A percentile compares a stretch with the other conserved stretches of the same genome.
Evolutionary conservation across 35 echinoderm and acorn worm species (phyloP).

Genomic region (Diadema setosum): DNA sequence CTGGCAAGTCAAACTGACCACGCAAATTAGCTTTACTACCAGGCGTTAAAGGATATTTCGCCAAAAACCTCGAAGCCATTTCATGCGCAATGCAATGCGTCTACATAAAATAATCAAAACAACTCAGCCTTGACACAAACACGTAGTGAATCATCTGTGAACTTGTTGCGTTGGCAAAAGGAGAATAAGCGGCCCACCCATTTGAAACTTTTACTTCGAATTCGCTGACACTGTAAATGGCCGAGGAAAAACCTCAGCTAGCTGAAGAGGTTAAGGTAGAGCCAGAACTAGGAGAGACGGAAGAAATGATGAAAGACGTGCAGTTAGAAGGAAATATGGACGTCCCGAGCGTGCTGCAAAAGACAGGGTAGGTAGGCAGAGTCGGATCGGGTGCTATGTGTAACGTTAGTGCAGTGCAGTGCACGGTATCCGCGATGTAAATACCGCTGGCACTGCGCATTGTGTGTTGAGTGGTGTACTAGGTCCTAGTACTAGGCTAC

Average conservation of each 20-base stretch:
- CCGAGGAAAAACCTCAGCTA: background rate
- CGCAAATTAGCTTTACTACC: too few species aligned
- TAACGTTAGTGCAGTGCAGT: background rate
- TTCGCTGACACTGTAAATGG: background rate
- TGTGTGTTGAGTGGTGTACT: too few species aligned
- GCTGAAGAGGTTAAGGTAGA: background rate
- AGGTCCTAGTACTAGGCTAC: background rate
- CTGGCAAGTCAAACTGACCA: too few species aligned
- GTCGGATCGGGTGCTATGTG: background rate
- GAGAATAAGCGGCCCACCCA: background rate
- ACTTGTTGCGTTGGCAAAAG: slow-evolving; percentile 8
- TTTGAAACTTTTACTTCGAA: background rate
- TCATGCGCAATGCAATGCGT: too few species aligned
- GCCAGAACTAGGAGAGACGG: background rate
- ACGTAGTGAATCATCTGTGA: too few species aligned
- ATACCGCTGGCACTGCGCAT: too few species aligned
- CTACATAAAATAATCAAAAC: too few species aligned
- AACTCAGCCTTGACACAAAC: too few species aligned
- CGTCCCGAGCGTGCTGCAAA: background rate
- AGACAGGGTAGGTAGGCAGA: background rate
- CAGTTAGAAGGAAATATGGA: slow-evolving; percentile 1
- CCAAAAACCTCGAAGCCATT: too few species aligned
- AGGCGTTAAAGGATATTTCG: too few species aligned
- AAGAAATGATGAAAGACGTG: background rate
- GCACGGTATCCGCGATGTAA: background rate